Evolutionary conservation across 2,888 invertebrate species (phyloP), one percentile per base, ranked within the genome.

Genomic region (Hemithea aestivaria): DNA sequence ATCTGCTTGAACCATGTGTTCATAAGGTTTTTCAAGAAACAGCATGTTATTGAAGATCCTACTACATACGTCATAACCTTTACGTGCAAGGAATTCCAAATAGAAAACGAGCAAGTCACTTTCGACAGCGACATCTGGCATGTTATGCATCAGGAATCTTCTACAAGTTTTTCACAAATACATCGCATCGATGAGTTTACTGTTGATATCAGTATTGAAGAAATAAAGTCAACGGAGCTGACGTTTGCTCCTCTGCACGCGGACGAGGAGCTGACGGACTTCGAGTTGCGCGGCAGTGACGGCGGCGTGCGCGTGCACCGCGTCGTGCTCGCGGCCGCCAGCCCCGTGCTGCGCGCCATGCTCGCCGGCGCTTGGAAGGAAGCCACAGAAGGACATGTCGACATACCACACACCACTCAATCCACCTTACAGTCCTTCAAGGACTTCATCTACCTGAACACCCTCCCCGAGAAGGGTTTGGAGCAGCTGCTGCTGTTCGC

Each of bases 191-290:
- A n/a, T n/a, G n/a, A n/a, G n/a, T n/a, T n/a, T n/a, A n/a, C n/a
- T 30, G 46, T 69, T 0, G 16, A 36, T 0, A 56, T 65, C 3
- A 39, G 45, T 3, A 64, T 71, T 66, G 62, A 64, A 10, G 48
- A 63, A 7, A 48, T 56, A 0, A 16, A 16, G 16, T 55, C 62
- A 0, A 54, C 45, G n/a, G 39, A 51, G 0, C 61, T 54, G 20
- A 63, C 74, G 0, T 70, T 68, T 36, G 48, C 51, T 6, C 44
- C 44, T 20, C 55, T 77, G 1, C 55, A 70, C 31, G 56, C 53
- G 1, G 76, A 77, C 36, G 57, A 56, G 1, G 68, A 72, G 23
- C 40, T 76, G 29, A 71, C 68, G 0, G 77, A 77, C 40, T 75
- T 77, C 28, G 64, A 68, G 28, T 39, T 77, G 27, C 58, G 65